These are phyloP conservation scores for Ischnus inquisitorius DNA, from an alignment of 2,888 invertebrate species.

Conservation along the genomic window DNA sequence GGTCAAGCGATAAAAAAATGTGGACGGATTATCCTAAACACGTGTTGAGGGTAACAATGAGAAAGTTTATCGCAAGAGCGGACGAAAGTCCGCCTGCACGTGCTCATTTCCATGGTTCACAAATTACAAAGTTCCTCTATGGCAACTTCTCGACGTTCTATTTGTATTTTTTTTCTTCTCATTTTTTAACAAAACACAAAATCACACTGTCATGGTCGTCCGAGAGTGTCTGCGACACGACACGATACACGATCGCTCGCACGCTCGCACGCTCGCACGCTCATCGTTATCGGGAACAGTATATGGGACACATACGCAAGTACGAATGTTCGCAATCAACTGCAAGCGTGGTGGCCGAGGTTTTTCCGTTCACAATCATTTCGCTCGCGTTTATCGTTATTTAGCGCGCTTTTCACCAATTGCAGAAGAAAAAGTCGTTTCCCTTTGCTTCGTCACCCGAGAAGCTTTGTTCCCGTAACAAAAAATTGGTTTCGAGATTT, in stretches of 20 bases:
- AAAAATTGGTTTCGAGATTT: no score
- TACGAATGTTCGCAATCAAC: conserved; percentile 28
- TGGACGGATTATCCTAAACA: no score
- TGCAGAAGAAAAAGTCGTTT: conserved; percentile 11
- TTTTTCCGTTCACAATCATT: conserved; percentile 34
- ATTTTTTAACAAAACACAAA: background rate
- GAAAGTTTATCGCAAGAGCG: no score
- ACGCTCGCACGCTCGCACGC: background rate
- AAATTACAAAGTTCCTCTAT: background rate
- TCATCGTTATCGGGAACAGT: conserved; percentile 35
- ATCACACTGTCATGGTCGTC: background rate
- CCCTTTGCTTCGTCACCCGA: background rate
- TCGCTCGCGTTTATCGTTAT: conserved; percentile 42
- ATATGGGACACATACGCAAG: conserved; percentile 6
- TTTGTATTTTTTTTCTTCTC: background rate
- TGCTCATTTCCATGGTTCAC: no score
- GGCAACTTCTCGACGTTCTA: background rate
- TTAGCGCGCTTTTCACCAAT: conserved; percentile 16
- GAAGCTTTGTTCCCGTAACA: no score
- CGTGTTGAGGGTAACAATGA: no score
- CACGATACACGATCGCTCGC: background rate
- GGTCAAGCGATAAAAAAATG: no score
- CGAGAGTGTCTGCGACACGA: background rate
- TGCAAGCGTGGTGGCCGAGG: conserved; percentile 40
- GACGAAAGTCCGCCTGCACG: no score